Evolutionary conservation across 2,888 invertebrate genomes (phyloP), one percentile per base, ranked within the genome.

Genomic region (Stenichneumon culpator): DNA sequence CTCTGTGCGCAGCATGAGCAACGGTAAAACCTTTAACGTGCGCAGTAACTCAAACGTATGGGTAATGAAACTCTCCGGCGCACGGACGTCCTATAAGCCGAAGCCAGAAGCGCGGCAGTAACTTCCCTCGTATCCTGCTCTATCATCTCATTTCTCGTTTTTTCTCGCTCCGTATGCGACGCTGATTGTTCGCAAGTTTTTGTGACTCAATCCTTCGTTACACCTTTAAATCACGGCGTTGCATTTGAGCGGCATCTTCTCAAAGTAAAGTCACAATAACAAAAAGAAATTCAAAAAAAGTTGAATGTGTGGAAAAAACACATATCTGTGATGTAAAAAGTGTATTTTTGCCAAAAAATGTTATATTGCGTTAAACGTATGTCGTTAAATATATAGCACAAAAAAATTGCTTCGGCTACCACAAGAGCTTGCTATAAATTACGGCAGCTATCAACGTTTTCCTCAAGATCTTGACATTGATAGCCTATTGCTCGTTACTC

Each of bases 391-490:
- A 44, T 14, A 44, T 14, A 44, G 3, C 0, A 14, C 3, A 14
- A 14, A 44, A 44, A 36, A 36, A 9, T 9, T 36, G 36, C 9
- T 36, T 36, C 36, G 36, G 44, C 14, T 44, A 14, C 44, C 14
- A 16, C 50, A 22, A 52, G 36, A 36, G 68, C 25, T 75, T 79
- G 68, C 63, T 32, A 65, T 65, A 5, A 60, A 65, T 57, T 63
- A 70, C 47, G 72, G 63, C 63, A 25, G 57, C 72, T 77, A 69
- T 83, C 80, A 81, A 84, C 44, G 82, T 87, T 87, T 86, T 84
- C 78, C 87, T 44, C 73, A 67, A 25, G 32, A 57, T 50, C 82
- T 83, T 74, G 86, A 83, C 87, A 86, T 84, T 77, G 87, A 88
- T 86, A 86, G 84, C 83, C 82, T 70, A 28, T 82, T 65, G 44